phyloP scores from a whole-genome alignment of 2,797 vertebrate species.

The Propithecus deckenii region DNA sequence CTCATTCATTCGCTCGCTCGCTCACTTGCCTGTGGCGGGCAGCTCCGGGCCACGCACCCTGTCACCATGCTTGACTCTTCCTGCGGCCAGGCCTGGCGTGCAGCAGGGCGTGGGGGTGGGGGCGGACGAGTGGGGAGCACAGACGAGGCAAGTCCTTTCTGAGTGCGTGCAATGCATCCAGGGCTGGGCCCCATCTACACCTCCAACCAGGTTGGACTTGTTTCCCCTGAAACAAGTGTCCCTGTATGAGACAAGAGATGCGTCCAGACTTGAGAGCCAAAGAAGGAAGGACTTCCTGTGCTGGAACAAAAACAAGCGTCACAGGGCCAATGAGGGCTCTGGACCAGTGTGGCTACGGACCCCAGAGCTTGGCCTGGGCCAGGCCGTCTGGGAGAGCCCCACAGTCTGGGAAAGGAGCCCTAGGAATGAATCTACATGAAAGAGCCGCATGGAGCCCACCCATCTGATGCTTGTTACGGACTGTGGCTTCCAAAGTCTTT shows the following conservation, averaged over 20 bases:
- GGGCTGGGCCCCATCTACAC: neutral
- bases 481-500: neutral
- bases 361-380: neutral
- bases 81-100: neutral
- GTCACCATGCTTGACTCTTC: neutral
- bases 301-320: neutral
- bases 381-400: neutral
- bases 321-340: neutral
- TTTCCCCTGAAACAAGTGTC: neutral
- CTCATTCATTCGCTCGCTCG: neutral
- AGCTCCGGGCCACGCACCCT: neutral
- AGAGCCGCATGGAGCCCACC: neutral
- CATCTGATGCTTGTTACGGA: too few species aligned
- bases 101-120: neutral
- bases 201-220: neutral
- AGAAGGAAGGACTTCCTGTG: neutral
- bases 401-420: neutral
- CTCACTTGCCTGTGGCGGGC: neutral
- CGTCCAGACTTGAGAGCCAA: neutral
- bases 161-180: neutral
- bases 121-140: neutral
- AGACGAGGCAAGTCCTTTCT: neutral
- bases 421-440: neutral
- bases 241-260: neutral
- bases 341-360: neutral